These are phyloP conservation scores for Lacanobia oleracea DNA, from an alignment of 2,888 invertebrate genomes.

Conservation along the genomic window DNA sequence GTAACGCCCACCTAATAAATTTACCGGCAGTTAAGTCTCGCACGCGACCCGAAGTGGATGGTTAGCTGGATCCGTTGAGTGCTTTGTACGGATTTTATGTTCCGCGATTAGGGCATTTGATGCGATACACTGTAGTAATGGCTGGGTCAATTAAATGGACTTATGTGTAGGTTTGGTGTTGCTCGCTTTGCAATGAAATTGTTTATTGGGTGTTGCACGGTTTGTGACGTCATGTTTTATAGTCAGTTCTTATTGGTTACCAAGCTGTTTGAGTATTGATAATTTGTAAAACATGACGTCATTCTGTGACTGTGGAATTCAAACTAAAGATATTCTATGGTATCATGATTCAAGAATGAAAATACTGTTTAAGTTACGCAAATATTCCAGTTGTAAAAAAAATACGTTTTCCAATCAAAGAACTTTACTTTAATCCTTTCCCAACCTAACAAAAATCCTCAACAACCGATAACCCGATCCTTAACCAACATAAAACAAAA, in stretches of 20 bases:
- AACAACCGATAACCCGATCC: conserved; percentile 19
- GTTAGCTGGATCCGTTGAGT: conserved; percentile 64
- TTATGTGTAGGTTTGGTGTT: conserved; percentile 52
- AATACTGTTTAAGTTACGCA: no score
- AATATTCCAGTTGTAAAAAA: background rate
- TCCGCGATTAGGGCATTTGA: conserved; percentile 64
- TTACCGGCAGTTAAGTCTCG: conserved; percentile 72
- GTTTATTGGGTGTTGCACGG: background rate
- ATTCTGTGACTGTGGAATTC: no score
- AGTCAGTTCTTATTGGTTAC: background rate
- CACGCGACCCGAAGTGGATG: conserved; percentile 70
- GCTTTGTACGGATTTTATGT: conserved; percentile 71
- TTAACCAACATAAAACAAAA: conserved; percentile 42
- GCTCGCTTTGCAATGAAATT: conserved; percentile 9
- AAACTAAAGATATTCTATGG: background rate
- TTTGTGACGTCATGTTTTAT: background rate
- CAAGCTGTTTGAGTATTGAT: background rate
- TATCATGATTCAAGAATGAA: background rate
- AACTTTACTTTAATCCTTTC: no score
- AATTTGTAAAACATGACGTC: background rate
- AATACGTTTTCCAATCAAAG: background rate
- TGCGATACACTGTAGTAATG: conserved; percentile 58
- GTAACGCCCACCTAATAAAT: conserved; percentile 76
- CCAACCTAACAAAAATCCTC: conserved; percentile 5
- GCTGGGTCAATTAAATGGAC: conserved; percentile 61